phyloP scores from a whole-genome alignment of 2,113 vertebrate species.

The Ciconia maguari region DNA sequence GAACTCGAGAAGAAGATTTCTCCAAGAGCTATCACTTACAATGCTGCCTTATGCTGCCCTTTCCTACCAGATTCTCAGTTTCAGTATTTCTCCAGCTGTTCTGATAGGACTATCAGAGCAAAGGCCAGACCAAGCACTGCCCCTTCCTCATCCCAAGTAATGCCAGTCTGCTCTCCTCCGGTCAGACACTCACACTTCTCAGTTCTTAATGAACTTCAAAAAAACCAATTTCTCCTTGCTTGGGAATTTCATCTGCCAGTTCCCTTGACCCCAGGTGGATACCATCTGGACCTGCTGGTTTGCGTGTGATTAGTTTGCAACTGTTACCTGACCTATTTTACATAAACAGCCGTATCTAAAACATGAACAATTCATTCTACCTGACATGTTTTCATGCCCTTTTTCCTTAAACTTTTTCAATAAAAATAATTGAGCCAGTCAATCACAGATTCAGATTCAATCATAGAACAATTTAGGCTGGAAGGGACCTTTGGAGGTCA shows the following conservation, averaged over 20 bases:
- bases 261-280: background rate
- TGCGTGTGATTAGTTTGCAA: background rate
- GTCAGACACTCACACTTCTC: background rate
- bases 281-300: slow-evolving; percentile 48
- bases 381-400: background rate
- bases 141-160: background rate
- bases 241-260: background rate
- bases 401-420: background rate
- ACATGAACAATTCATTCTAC: background rate
- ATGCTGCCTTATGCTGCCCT: background rate
- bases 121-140: background rate
- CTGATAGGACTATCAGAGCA: background rate
- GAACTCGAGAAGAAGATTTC: background rate
- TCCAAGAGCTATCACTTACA: background rate
- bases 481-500: background rate
- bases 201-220: background rate
- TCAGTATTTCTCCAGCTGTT: background rate
- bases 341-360: background rate
- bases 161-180: background rate
- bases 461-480: background rate
- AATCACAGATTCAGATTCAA: background rate
- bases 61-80: background rate
- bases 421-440: background rate
- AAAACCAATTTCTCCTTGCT: background rate
- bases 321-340: slow-evolving; percentile 44